Evolutionary conservation across 2,888 invertebrate species (phyloP).

Genomic region (Embidobia sp.): DNA sequence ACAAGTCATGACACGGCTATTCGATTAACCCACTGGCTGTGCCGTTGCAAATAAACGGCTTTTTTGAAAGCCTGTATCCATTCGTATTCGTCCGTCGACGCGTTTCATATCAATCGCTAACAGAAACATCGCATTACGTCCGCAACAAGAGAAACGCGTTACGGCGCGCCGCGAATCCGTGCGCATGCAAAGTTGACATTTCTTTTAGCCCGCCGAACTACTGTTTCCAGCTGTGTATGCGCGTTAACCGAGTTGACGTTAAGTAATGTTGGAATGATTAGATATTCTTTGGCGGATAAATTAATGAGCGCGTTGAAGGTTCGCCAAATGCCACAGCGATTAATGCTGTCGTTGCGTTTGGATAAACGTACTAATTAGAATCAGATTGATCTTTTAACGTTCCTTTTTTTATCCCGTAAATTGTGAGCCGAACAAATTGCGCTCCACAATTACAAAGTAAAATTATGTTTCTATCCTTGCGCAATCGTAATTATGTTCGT

Average conservation of each 20-base stretch:
- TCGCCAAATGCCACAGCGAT: slow-evolving; percentile 28
- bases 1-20: slow-evolving; percentile 74
- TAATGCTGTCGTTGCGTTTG: slow-evolving; percentile 8
- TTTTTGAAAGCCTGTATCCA: slow-evolving; percentile 13
- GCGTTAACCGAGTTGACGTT: background rate
- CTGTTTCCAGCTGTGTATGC: slow-evolving; percentile 26
- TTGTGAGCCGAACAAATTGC: no score
- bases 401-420: background rate
- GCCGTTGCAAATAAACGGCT: slow-evolving; percentile 30
- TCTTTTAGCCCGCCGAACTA: slow-evolving; percentile 39
- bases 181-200: slow-evolving; percentile 36
- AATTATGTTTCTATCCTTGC: no score
- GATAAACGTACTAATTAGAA: slow-evolving; percentile 21
- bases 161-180: slow-evolving; percentile 5
- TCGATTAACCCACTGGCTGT: slow-evolving; percentile 73
- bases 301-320: slow-evolving; percentile 3
- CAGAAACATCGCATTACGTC: slow-evolving; percentile 41
- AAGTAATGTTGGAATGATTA: slow-evolving; percentile 6
- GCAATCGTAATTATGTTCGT: no score
- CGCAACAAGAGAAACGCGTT: slow-evolving; percentile 23
- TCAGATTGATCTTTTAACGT: slow-evolving; percentile 3
- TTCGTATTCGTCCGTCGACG: slow-evolving; percentile 15
- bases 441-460: no score
- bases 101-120: slow-evolving; percentile 38
- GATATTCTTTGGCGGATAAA: slow-evolving; percentile 9